These are phyloP conservation scores for Xanthorhoe designata DNA, from an alignment of 2,888 invertebrate species.

Conservation along the genomic window DNA sequence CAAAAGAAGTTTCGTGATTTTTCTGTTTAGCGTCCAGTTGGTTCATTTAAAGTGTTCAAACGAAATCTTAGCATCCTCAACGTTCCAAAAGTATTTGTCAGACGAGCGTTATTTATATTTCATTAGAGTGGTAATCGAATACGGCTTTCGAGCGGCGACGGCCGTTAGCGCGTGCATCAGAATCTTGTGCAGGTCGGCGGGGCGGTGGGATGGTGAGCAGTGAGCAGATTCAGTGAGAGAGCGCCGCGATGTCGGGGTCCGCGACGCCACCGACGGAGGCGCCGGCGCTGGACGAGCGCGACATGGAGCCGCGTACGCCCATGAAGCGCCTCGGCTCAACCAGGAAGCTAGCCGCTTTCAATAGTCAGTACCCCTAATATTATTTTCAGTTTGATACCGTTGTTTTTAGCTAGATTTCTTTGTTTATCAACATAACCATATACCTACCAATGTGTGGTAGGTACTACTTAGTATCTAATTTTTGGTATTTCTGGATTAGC, in stretches of 20 bases:
- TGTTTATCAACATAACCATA: too few species aligned
- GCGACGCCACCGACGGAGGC: constrained; percentile 94
- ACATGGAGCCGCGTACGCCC: constrained; percentile 91
- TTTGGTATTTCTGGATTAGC: too few species aligned
- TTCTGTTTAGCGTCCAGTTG: not conserved
- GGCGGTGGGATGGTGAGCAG: not conserved
- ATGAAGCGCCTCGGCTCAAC: constrained; percentile 93
- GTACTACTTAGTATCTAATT: too few species aligned
- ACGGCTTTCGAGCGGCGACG: not conserved
- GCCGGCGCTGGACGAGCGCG: constrained; percentile 91
- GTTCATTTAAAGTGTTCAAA: constrained; percentile 3
- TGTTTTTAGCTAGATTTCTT: not conserved
- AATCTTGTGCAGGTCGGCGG: not conserved
- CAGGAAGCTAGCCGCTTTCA: constrained; percentile 91
- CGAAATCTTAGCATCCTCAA: constrained; percentile 3
- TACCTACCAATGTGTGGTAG: too few species aligned
- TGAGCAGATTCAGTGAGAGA: not conserved
- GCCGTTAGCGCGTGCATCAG: not conserved
- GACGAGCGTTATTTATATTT: constrained; percentile 20
- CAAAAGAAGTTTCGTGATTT: not conserved
- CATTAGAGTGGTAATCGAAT: constrained; percentile 12
- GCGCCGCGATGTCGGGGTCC: constrained; percentile 61
- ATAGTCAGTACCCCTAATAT: constrained; percentile 86
- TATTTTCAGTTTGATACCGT: not conserved
- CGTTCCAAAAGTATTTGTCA: not conserved